Base-by-base conservation (phyloP, 2,113 vertebrate species). In the Hucho hucho region DNA sequence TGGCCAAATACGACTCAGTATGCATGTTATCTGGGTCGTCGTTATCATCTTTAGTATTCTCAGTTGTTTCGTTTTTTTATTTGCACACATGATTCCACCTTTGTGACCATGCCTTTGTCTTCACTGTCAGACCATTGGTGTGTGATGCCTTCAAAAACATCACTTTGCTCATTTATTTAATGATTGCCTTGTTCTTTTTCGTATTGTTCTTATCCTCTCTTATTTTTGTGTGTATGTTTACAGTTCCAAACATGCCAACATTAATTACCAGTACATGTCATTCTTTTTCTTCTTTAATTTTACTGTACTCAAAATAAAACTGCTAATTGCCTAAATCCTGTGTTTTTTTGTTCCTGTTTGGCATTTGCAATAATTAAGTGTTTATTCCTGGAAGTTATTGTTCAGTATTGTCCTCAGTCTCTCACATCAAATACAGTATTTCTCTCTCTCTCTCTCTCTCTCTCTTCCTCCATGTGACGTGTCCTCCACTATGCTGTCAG, bases 291-390 rank as follows among this genome's bases (percentile, higher is more conserved):
- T 63, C 37, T 73, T 75, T 64, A 74, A 80, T 88, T 84, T 87
- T 85, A 84, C 89, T 92, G 89, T 90, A 92, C 87, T 79, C 85
- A 89, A 91, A 87, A 81, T 88, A 76, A 81, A 77, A 74, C 77
- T 79, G 26, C 59, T 75, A 59, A 81, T 76, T 74, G 63, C 29
- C 58, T 70, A 68, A 32, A 6, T 74, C 3, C 20, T 67, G n/a
- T 53, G 2, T 43, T 43, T 37, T 43, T 11, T 53, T 43, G 25
- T 37, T 14, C 32, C 37, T 70, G 59, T 76, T 59, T 67, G 37
- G 37, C 37, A 43, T 43, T 43, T 43, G 9, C 37, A 43, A 2
- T 11, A 12, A 43, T 11, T 43, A 43, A 11, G 2, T 43, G 24
- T 70, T 37, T 59, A 4, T n/a, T 4, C 32, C 1, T 16, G 28